Evolutionary conservation across 2,888 invertebrate species (phyloP), one percentile per base, ranked within the genome.

Genomic region (Cotesia congregata): DNA sequence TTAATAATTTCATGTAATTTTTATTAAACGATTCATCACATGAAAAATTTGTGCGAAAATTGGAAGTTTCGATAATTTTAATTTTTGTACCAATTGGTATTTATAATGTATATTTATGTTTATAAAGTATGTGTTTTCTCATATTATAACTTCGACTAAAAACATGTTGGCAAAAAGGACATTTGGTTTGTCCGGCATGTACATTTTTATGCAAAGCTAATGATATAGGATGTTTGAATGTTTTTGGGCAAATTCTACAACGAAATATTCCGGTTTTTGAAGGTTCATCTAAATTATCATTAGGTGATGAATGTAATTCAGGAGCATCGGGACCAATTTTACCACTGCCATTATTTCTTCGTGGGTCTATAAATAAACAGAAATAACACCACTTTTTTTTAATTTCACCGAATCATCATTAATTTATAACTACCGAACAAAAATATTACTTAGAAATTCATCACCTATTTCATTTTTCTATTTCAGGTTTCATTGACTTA

Each of bases 91-190:
- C 12, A 67, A 50, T 12, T 64, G 1, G 83, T 83, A 80, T 83
- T 82, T 77, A 84, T 81, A 79, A 80, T 82, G 83, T 83, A 81
- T 84, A 92, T 86, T 92, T 92, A 85, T 93, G 93, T 88, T 92
- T 92, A 86, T 92, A 90, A 86, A 91, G 91, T 61, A 93, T 86
- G 81, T 93, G 93, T 82, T 92, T 91, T 81, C 91, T 90, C 93
- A 93, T 93, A 81, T 93, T 92, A 83, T 93, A 93, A 79, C 92
- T 92, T 78, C 93, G 89, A 81, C 92, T 93, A 86, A 93, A 93
- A 78, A 92, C 91, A 80, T 92, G 90, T 80, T 91, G 91, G 82
- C 93, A 93, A 72, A 93, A 92, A 7, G 93, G 93, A 82, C 93
- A 93, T 83, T 92, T 91, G 30, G 93, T 93, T 87, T 93, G 92